Evolutionary conservation across 2,113 vertebrate genomes (phyloP).

Genomic region (Menidia beryllina): DNA sequence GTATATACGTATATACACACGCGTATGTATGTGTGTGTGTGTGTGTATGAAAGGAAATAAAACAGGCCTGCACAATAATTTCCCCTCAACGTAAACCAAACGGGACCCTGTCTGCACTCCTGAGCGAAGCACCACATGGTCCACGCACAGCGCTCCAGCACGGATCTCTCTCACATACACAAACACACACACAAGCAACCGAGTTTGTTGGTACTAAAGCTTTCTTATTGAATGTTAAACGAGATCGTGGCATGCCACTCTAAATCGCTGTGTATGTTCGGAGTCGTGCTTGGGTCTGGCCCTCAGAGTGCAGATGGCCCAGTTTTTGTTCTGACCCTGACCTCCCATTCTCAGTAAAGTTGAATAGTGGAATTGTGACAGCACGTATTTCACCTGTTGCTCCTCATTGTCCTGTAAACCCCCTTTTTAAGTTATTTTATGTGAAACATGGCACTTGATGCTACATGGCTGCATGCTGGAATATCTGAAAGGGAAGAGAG

Average conservation of each 20-base stretch:
- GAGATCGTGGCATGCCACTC: constrained; percentile 64
- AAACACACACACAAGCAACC: constrained; percentile 52
- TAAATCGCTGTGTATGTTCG: constrained; percentile 40
- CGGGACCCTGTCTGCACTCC: constrained; percentile 66
- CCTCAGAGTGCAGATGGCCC: constrained; percentile 68
- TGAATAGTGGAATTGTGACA: constrained; percentile 56
- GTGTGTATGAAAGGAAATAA: constrained; percentile 45
- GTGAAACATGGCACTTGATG: constrained; percentile 82
- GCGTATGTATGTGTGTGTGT: too few species aligned
- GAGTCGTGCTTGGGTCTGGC: constrained; percentile 50
- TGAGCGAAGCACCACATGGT: constrained; percentile 59
- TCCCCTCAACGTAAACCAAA: constrained; percentile 77
- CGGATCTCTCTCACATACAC: constrained; percentile 45
- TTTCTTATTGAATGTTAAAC: constrained; percentile 82
- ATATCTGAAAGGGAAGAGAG: constrained; percentile 79
- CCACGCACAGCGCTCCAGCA: constrained; percentile 48
- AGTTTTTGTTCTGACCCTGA: constrained; percentile 45
- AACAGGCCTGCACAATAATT: constrained; percentile 56
- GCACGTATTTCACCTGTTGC: constrained; percentile 62
- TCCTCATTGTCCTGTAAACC: constrained; percentile 64
- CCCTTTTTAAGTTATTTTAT: constrained; percentile 72
- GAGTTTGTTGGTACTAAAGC: constrained; percentile 85
- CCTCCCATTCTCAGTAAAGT: constrained; percentile 44
- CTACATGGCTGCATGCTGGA: constrained; percentile 83
- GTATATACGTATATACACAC: too few species aligned